These are phyloP conservation scores for Lepisosteus oculatus DNA, from an alignment of 2,113 vertebrate species.

Conservation along the genomic window DNA sequence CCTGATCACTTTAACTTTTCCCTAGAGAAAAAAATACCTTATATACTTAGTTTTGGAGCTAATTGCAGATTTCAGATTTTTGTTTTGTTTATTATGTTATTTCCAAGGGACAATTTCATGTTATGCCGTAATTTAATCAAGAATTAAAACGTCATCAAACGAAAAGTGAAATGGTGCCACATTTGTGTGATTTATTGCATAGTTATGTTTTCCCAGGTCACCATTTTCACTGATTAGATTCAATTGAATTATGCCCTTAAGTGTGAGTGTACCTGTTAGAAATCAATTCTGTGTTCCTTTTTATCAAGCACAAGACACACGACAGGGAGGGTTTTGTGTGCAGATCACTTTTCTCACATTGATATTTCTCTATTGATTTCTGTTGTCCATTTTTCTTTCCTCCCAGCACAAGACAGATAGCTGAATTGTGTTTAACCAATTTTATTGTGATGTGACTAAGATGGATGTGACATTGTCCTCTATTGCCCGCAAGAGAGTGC, in stretches of 20 bases:
- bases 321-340: slow-evolving; percentile 11
- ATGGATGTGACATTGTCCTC: slow-evolving; percentile 74
- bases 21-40: too few species aligned
- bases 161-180: neutral
- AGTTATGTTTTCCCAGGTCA: slow-evolving; percentile 24
- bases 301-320: slow-evolving; percentile 11
- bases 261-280: slow-evolving; percentile 35
- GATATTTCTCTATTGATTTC: slow-evolving; percentile 39
- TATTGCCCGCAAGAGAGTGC: slow-evolving; percentile 72
- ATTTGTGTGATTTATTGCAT: slow-evolving; percentile 26
- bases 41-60: too few species aligned
- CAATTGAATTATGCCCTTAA: slow-evolving; percentile 34
- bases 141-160: slow-evolving; percentile 24
- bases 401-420: slow-evolving; percentile 56
- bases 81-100: too few species aligned
- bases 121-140: neutral
- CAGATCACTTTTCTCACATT: slow-evolving; percentile 22
- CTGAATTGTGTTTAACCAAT: slow-evolving; percentile 70
- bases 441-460: slow-evolving; percentile 81
- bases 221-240: slow-evolving; percentile 15
- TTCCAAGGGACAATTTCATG: too few species aligned
- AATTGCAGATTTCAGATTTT: too few species aligned
- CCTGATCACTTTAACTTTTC: too few species aligned
- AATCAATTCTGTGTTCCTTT: slow-evolving; percentile 31
- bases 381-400: slow-evolving; percentile 27